Percentiles rank a stretch among this genome's conserved stretches.
These are phyloP conservation scores for Poecilobothrus nobilitatus DNA, from an alignment of 2,888 invertebrate genomes.

Conservation along the genomic window DNA sequence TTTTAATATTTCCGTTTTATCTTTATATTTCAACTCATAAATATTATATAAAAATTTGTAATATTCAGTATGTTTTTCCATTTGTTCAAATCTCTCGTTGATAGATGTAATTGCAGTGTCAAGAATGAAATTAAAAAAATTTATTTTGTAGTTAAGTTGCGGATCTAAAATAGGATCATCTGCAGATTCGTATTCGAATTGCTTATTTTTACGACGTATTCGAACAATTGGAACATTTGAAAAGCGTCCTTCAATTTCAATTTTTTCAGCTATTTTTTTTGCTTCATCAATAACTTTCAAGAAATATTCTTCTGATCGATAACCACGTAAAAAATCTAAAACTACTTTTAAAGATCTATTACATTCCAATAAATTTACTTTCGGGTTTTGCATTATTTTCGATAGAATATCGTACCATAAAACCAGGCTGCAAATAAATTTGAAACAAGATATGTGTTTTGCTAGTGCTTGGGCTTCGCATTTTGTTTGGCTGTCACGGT, in stretches of 20 bases:
- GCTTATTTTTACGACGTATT: slow-evolving; percentile 4
- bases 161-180: slow-evolving; percentile 9
- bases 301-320: slow-evolving; percentile 1
- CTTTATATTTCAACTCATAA: slow-evolving; percentile 7
- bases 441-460: slow-evolving; percentile 1
- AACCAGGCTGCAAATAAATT: slow-evolving; percentile 5
- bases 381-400: slow-evolving; percentile 2
- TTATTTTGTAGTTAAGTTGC: slow-evolving; percentile 3
- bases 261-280: slow-evolving; percentile 7
- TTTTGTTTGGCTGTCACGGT: slow-evolving; percentile 5
- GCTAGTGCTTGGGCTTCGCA: background rate
- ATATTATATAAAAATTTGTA: slow-evolving; percentile 10
- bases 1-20: slow-evolving; percentile 7
- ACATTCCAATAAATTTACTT: background rate
- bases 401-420: slow-evolving; percentile 4
- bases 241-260: slow-evolving; percentile 9
- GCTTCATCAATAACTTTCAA: slow-evolving; percentile 9
- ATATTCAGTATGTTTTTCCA: slow-evolving; percentile 5
- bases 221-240: background rate
- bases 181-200: slow-evolving; percentile 8
- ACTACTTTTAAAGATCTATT: background rate
- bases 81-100: slow-evolving; percentile 7
- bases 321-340: background rate
- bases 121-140: slow-evolving; percentile 8
- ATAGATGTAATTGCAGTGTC: slow-evolving; percentile 7